phyloP scores from a whole-genome alignment of 2,113 vertebrate species.

The Ivindomyrus marchei region DNA sequence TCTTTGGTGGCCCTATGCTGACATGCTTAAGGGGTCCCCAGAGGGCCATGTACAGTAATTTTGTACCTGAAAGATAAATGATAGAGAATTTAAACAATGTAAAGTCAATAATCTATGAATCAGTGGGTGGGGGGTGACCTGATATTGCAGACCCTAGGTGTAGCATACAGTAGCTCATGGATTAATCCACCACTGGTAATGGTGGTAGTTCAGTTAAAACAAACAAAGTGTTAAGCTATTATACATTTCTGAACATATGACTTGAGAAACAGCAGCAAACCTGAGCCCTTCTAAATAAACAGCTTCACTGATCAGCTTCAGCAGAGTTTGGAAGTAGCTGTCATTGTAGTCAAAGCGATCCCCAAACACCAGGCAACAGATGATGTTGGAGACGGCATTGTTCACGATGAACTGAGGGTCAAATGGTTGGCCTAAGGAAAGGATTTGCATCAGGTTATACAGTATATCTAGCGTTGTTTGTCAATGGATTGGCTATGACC shows the following conservation, averaged over 20 bases:
- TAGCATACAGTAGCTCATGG: too few relatives aligned
- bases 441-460: not conserved
- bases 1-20: not conserved
- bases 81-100: not conserved
- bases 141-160: too few relatives aligned
- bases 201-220: not conserved
- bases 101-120: too few relatives aligned
- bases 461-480: not conserved
- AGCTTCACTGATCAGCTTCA: not conserved
- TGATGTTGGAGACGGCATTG: conserved; percentile 66
- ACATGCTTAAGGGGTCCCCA: not conserved
- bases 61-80: not conserved
- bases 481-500: not conserved
- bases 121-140: too few relatives aligned
- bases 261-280: conserved; percentile 33
- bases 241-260: not conserved
- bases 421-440: conserved; percentile 60
- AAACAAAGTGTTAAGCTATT: not conserved
- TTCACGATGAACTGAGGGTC: conserved; percentile 62
- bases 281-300: conserved; percentile 30
- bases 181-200: not conserved
- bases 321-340: not conserved
- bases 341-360: conserved; percentile 59
- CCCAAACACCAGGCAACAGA: conserved; percentile 68
- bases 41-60: not conserved